phyloP scores from a whole-genome alignment of 2,797 vertebrate species.

The Gymnopithys bicolor region DNA sequence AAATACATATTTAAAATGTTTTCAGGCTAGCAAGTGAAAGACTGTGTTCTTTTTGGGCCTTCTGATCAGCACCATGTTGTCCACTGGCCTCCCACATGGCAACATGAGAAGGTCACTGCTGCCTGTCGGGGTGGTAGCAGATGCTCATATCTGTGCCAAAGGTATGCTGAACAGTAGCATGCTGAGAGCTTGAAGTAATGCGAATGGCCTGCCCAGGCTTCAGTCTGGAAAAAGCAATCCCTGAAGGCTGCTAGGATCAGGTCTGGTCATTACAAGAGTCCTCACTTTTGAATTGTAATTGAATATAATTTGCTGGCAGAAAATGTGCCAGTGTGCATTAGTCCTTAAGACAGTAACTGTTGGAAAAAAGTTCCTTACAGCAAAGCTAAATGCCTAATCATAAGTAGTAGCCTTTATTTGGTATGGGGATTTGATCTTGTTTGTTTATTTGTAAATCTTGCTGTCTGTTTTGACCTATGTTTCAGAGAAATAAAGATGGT shows the following conservation, averaged over 20 bases:
- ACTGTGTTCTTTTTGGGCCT: not conserved
- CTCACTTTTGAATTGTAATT: not conserved
- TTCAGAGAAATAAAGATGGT: not conserved
- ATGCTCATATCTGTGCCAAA: not conserved
- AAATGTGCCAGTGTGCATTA: not conserved
- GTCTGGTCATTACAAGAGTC: not conserved
- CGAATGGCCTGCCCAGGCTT: not conserved
- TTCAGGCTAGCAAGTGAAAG: not conserved
- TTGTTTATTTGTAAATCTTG: not conserved
- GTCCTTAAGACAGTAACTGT: not conserved
- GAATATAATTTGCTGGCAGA: not conserved
- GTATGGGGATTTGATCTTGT: not conserved
- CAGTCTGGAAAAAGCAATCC: not conserved
- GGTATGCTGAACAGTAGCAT: not conserved
- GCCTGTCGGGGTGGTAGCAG: slow-evolving; percentile 11
- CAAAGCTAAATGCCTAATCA: not conserved
- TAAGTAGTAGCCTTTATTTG: not conserved
- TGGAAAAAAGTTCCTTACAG: not conserved
- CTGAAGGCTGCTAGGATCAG: not conserved
- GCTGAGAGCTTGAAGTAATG: not conserved
- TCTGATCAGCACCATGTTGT: not conserved
- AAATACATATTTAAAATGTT: not conserved
- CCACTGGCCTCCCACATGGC: not conserved
- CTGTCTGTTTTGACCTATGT: not conserved
- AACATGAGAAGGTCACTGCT: slow-evolving; percentile 51